Percentiles rank a stretch among this genome's conserved stretches.
These are phyloP conservation scores for Eumerus sabulonum DNA, from an alignment of 2,888 invertebrate genomes.

Conservation along the genomic window DNA sequence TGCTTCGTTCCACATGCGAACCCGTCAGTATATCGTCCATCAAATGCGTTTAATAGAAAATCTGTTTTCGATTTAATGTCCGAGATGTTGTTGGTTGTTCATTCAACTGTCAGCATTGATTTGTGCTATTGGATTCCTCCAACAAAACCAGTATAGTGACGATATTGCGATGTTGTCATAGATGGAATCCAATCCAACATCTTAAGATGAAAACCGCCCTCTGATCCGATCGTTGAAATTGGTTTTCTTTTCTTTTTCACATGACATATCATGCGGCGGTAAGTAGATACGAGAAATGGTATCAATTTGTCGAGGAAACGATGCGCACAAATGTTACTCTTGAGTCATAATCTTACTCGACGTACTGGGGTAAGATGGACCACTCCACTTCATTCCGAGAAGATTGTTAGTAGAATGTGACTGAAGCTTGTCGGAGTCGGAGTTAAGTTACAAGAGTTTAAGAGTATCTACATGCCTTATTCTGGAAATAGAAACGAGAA, in stretches of 20 bases:
- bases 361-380: not conserved
- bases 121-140: slow-evolving; percentile 43
- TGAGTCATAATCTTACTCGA: slow-evolving; percentile 28
- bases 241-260: slow-evolving; percentile 5
- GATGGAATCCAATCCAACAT: slow-evolving; percentile 47
- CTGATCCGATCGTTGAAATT: slow-evolving; percentile 39
- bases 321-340: slow-evolving; percentile 41
- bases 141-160: slow-evolving; percentile 7
- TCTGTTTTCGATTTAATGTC: slow-evolving; percentile 55
- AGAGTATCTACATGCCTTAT: not conserved
- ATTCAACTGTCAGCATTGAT: slow-evolving; percentile 43
- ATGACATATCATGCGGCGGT: not conserved
- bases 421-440: slow-evolving; percentile 23
- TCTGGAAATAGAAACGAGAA: not conserved
- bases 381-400: too few species aligned
- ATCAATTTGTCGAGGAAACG: slow-evolving; percentile 45
- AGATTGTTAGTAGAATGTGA: slow-evolving; percentile 10
- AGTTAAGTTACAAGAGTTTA: slow-evolving; percentile 5
- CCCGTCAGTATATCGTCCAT: slow-evolving; percentile 50
- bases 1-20: not conserved
- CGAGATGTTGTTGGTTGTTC: slow-evolving; percentile 9
- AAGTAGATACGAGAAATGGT: slow-evolving; percentile 22
- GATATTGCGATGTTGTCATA: slow-evolving; percentile 29
- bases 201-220: slow-evolving; percentile 39
- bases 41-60: slow-evolving; percentile 31